These are phyloP conservation scores for Falco punctatus DNA, from an alignment of 2,113 vertebrate genomes.

Conservation along the genomic window DNA sequence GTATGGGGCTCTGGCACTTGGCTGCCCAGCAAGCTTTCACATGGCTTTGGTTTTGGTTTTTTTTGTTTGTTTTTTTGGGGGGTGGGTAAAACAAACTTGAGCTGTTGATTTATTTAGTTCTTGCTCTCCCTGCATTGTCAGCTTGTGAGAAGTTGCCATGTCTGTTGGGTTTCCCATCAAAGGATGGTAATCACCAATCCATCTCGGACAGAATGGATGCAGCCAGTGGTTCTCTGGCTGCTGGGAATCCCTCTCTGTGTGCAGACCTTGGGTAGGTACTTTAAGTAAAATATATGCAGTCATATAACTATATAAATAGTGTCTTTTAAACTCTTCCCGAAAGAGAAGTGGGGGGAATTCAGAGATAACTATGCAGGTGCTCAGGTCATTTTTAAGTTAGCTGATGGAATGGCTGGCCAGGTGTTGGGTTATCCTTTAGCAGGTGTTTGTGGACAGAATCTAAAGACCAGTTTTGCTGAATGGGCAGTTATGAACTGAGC, in stretches of 20 bases:
- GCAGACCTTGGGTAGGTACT: not conserved
- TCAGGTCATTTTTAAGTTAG: not conserved
- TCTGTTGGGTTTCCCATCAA: rapidly evolving
- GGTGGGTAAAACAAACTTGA: not conserved
- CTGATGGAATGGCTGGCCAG: rapidly evolving
- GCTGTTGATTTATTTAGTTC: not conserved
- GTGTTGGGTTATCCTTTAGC: not conserved
- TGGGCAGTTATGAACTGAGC: not conserved
- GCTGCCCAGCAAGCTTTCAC: not conserved
- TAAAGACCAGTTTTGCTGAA: not conserved
- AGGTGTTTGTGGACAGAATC: not conserved
- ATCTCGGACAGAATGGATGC: not conserved
- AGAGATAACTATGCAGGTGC: not conserved
- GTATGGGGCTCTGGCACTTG: not conserved
- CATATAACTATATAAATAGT: not conserved
- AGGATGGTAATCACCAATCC: not conserved
- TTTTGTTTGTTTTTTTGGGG: not conserved
- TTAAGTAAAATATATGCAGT: not conserved
- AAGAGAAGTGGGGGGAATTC: not conserved
- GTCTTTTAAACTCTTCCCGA: not conserved
- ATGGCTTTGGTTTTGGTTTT: rapidly evolving
- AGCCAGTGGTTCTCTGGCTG: not conserved
- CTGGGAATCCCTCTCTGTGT: not conserved
- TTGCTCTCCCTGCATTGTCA: not conserved
- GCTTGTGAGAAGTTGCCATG: not conserved